Percentiles rank a stretch among this genome's conserved stretches.
phyloP scores from a whole-genome alignment of 2,888 invertebrate genomes.

The Atrina japonica region DNA sequence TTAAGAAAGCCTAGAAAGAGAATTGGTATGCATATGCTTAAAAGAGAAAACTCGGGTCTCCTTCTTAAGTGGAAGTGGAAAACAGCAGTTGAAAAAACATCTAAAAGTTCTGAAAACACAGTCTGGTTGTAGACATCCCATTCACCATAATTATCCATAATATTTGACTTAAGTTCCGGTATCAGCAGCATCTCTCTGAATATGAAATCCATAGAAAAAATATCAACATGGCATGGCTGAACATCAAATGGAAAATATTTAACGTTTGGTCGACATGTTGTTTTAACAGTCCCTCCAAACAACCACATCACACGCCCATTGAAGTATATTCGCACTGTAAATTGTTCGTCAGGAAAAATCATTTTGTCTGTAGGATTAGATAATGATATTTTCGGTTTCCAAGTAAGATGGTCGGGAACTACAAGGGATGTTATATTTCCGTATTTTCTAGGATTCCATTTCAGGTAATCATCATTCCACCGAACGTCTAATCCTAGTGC shows the following conservation, averaged over 20 bases:
- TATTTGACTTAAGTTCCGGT: slow-evolving; percentile 12
- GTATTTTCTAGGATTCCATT: slow-evolving; percentile 13
- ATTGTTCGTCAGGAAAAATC: slow-evolving; percentile 29
- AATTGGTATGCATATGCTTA: slow-evolving; percentile 32
- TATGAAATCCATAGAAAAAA: slow-evolving; percentile 17
- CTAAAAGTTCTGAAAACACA: slow-evolving; percentile 1
- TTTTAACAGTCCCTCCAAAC: slow-evolving; percentile 21
- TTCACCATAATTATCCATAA: slow-evolving; percentile 29
- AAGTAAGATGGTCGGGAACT: slow-evolving; percentile 22
- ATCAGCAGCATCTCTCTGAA: slow-evolving; percentile 9
- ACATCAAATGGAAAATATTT: slow-evolving; percentile 34
- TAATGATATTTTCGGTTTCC: slow-evolving; percentile 25
- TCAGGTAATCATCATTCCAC: slow-evolving; percentile 18
- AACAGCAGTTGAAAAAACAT: slow-evolving; percentile 23
- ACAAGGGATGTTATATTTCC: slow-evolving; percentile 13
- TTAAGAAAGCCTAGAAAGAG: slow-evolving; percentile 31
- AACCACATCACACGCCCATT: slow-evolving; percentile 21
- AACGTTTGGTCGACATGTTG: slow-evolving; percentile 21
- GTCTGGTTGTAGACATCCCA: slow-evolving; percentile 17
- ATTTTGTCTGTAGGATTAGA: slow-evolving; percentile 31
- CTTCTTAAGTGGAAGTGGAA: slow-evolving; percentile 28
- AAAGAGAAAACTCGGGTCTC: slow-evolving; percentile 28
- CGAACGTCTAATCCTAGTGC: slow-evolving; percentile 29
- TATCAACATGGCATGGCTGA: slow-evolving; percentile 16
- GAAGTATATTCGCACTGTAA: slow-evolving; percentile 25